phyloP scores from a whole-genome alignment of 2,113 vertebrate genomes.

The Anseranas semipalmata region DNA sequence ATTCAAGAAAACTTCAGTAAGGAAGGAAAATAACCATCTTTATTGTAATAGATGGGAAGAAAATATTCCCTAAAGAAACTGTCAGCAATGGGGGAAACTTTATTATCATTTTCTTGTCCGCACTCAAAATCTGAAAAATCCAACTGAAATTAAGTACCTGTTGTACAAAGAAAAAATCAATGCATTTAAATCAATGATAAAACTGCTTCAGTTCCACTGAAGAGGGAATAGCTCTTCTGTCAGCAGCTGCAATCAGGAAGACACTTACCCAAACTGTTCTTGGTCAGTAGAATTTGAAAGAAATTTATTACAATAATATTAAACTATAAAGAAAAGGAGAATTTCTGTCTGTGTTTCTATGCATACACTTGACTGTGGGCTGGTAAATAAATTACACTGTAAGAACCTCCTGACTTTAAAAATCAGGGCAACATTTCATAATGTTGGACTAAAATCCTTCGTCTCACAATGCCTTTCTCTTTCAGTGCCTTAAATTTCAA shows the following conservation, averaged over 20 bases:
- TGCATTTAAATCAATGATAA: conserved; percentile 25
- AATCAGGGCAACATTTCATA: background rate
- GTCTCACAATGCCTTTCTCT: background rate
- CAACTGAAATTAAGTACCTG: background rate
- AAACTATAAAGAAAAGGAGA: background rate
- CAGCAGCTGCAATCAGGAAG: background rate
- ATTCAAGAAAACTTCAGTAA: background rate
- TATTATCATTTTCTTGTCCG: background rate
- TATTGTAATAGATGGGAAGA: background rate
- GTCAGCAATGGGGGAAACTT: background rate
- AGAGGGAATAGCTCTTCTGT: background rate
- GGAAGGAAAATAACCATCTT: background rate
- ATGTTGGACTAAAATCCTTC: background rate
- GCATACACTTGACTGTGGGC: background rate
- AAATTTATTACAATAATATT: background rate
- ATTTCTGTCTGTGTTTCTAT: background rate
- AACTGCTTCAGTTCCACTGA: background rate
- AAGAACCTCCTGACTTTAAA: background rate
- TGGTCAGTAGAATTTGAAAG: background rate
- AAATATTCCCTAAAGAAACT: conserved; percentile 6
- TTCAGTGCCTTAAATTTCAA: background rate
- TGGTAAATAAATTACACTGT: background rate
- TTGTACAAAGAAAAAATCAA: background rate
- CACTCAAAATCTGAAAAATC: conserved; percentile 6
- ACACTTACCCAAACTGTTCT: background rate